A percentile compares a stretch with the other conserved stretches of the same genome.
These are phyloP conservation scores for Zapornia atra DNA, from an alignment of 2,113 vertebrate species.

Conservation along the genomic window DNA sequence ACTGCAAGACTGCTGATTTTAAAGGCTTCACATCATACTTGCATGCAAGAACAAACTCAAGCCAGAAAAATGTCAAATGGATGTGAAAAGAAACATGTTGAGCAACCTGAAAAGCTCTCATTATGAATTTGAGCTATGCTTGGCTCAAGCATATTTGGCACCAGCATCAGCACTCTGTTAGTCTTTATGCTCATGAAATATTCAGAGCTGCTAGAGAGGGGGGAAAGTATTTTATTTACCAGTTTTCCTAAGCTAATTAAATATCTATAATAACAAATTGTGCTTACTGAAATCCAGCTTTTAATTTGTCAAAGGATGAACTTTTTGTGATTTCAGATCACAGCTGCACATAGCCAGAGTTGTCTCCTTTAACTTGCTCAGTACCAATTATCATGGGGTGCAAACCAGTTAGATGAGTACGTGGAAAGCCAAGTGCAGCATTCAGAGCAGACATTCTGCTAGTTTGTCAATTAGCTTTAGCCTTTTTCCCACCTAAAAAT, in stretches of 20 bases:
- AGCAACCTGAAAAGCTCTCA: conserved; percentile 21
- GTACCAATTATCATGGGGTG: not conserved
- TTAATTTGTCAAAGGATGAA: not conserved
- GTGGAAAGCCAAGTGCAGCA: not conserved
- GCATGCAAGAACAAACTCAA: not conserved
- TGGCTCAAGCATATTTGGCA: conserved; percentile 47
- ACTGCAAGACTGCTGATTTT: not conserved
- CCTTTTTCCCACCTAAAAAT: not conserved
- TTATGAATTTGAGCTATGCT: not conserved
- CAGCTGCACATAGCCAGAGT: not conserved
- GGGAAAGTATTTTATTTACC: not conserved
- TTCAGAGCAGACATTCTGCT: not conserved
- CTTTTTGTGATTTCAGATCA: not conserved
- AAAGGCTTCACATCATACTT: not conserved
- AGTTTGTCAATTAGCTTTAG: not conserved
- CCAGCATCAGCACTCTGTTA: not conserved
- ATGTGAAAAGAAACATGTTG: not conserved
- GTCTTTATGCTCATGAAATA: conserved; percentile 12
- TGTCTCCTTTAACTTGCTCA: not conserved
- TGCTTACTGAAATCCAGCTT: not conserved
- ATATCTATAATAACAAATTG: not conserved
- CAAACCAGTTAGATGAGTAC: not conserved
- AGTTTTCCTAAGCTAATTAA: conserved; percentile 34
- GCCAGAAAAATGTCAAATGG: not conserved
- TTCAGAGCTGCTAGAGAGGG: not conserved